Evolutionary conservation across 2,113 vertebrate species (phyloP), one percentile per base, ranked within the genome.

Genomic region (Nansenia antarctica): DNA sequence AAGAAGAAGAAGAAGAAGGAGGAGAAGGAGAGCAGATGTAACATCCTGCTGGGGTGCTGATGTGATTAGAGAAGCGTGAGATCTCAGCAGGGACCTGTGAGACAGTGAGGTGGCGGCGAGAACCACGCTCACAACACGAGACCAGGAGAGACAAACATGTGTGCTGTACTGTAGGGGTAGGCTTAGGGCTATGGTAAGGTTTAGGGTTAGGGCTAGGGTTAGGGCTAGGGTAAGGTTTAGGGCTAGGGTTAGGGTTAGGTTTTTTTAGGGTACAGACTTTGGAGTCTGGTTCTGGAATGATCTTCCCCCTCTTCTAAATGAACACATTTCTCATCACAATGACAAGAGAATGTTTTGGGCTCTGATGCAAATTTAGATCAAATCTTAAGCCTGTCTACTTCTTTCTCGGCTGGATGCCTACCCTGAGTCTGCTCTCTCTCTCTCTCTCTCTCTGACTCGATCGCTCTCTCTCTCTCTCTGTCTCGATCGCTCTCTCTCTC

Each of bases 31-130:
- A 81, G 74, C 55, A 9, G 7, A 29, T 39, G 57, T 42, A 69
- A 67, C 78, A 82, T 76, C 73, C 72, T 45, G 71, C 73, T 76
- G 35, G 30, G 83, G 80, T 73, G 77, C 77, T 66, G 74, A 82
- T 73, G 72, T 47, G 60, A 77, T 73, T 59, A 65, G 69, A 74
- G 61, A 52, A 53, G 61, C 69, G 60, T 77, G 69, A 62, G 73
- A 78, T 76, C 39, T 61, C 59, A 70, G 53, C 30, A 9, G 62
- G 75, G 68, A 70, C 74, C 47, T 75, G 66, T 78, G 53, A 69
- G 67, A 78, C 58, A 59, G 77, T 62, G 76, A 61, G 66, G 15
- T 66, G 34, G 71, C 72, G 78, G 72, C 58, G 52, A 42, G 57
- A 27, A 55, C n/a, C n/a, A n/a, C n/a, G n/a, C n/a, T n/a, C n/a